Evolutionary conservation across 2,113 vertebrate species (phyloP).

Genomic region (Equus przewalskii): DNA sequence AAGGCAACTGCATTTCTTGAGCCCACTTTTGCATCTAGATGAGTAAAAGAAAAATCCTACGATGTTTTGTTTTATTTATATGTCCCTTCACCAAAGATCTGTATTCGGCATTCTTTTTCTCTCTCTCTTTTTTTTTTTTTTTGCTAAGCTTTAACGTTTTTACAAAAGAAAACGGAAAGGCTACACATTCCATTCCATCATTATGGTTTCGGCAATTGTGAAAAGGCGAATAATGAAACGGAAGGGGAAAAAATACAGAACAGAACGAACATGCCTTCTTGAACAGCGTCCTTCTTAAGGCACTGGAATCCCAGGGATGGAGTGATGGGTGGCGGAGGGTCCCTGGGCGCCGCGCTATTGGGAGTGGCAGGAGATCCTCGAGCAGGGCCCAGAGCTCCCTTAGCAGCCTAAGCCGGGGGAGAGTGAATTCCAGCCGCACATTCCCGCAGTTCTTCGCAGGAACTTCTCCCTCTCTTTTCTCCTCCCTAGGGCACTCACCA

Average conservation of each 20-base stretch:
- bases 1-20: conserved; percentile 74
- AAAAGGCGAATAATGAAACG: conserved; percentile 52
- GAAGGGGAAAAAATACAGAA: not conserved
- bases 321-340: not conserved
- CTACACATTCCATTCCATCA: conserved; percentile 63
- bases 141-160: conserved; percentile 43
- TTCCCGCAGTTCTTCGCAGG: conserved; percentile 84
- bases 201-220: conserved; percentile 63
- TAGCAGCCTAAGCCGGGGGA: not conserved
- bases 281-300: conserved; percentile 56
- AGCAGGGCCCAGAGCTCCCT: not conserved
- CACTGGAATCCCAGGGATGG: conserved; percentile 19
- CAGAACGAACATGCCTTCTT: conserved; percentile 26
- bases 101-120: not conserved
- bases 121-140: not conserved
- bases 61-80: conserved; percentile 39
- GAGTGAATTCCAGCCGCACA: conserved; percentile 68
- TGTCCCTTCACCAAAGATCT: conserved; percentile 16
- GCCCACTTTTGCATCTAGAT: conserved; percentile 57
- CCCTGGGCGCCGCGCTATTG: not conserved
- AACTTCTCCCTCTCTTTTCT: conserved; percentile 74
- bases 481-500: conserved; percentile 72
- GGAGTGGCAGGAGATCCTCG: not conserved
- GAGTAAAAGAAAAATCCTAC: conserved; percentile 37
- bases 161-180: conserved; percentile 10